phyloP scores from a whole-genome alignment of 2,797 vertebrate species.

The Synaphobranchus kaupii region DNA sequence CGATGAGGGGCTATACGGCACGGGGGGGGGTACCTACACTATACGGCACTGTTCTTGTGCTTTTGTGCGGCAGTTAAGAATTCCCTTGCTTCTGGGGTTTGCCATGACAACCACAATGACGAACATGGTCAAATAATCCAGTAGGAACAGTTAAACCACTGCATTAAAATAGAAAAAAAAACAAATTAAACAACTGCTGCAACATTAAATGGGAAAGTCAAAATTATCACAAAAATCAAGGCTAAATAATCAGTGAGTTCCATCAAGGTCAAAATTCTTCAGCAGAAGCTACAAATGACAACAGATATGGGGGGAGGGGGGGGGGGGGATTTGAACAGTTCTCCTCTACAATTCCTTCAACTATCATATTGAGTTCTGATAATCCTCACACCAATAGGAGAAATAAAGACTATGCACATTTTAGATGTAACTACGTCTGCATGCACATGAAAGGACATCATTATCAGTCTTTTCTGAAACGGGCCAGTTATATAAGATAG shows the following conservation, averaged over 20 bases:
- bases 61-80: neutral
- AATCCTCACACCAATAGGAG: neutral
- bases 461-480: neutral
- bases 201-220: neutral
- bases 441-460: slow-evolving; percentile 4
- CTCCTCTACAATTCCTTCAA: neutral
- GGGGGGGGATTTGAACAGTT: neutral
- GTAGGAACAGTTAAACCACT: neutral
- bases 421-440: neutral
- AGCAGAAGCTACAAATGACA: neutral
- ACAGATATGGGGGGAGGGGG: neutral
- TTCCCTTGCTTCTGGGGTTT: neutral
- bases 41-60: neutral
- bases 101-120: neutral
- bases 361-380: neutral
- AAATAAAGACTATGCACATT: neutral
- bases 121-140: neutral
- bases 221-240: neutral
- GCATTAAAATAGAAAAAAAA: neutral
- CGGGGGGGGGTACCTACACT: too few relatives aligned
- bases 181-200: neutral
- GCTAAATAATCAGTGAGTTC: neutral
- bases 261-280: neutral
- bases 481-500: neutral
- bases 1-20: neutral